These are phyloP conservation scores for Pharmacophagus antenor DNA, from an alignment of 2,888 invertebrate species.

Conservation along the genomic window DNA sequence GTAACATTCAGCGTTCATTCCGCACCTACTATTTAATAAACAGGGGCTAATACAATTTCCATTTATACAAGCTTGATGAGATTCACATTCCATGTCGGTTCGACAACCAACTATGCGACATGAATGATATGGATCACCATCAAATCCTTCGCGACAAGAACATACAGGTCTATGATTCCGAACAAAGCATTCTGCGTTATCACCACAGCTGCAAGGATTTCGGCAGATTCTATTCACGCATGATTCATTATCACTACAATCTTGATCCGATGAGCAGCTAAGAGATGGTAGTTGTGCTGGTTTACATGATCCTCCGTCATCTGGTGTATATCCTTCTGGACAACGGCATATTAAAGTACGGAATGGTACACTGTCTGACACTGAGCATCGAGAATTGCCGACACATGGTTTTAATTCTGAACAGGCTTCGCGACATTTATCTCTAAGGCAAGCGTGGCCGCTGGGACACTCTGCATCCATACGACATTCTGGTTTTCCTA, in stretches of 20 bases:
- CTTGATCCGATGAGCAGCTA: slow-evolving; percentile 89
- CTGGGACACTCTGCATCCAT: slow-evolving; percentile 90
- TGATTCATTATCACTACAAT: slow-evolving; percentile 89
- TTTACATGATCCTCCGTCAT: slow-evolving; percentile 88
- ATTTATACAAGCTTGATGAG: slow-evolving; percentile 91
- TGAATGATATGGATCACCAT: slow-evolving; percentile 91
- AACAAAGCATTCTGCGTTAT: slow-evolving; percentile 90
- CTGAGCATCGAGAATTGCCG: slow-evolving; percentile 87
- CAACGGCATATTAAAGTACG: slow-evolving; percentile 94
- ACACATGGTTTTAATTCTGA: slow-evolving; percentile 87
- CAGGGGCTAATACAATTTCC: slow-evolving; percentile 94
- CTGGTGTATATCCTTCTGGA: slow-evolving; percentile 91
- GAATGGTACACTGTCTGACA: slow-evolving; percentile 91
- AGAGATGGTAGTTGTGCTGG: slow-evolving; percentile 85
- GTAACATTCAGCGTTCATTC: slow-evolving; percentile 90
- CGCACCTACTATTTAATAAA: slow-evolving; percentile 88
- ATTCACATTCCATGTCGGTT: slow-evolving; percentile 90
- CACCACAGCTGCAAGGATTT: slow-evolving; percentile 93
- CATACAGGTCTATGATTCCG: slow-evolving; percentile 92
- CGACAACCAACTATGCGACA: slow-evolving; percentile 92
- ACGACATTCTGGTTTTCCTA: slow-evolving; percentile 85
- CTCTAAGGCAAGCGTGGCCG: slow-evolving; percentile 89
- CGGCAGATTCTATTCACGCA: slow-evolving; percentile 93
- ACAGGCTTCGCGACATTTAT: slow-evolving; percentile 90
- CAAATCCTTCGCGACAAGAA: slow-evolving; percentile 90